A percentile compares a stretch with the other conserved stretches of the same genome.
Evolutionary conservation across 2,797 vertebrate species (phyloP).

Genomic region (Myiothlypis coronata): DNA sequence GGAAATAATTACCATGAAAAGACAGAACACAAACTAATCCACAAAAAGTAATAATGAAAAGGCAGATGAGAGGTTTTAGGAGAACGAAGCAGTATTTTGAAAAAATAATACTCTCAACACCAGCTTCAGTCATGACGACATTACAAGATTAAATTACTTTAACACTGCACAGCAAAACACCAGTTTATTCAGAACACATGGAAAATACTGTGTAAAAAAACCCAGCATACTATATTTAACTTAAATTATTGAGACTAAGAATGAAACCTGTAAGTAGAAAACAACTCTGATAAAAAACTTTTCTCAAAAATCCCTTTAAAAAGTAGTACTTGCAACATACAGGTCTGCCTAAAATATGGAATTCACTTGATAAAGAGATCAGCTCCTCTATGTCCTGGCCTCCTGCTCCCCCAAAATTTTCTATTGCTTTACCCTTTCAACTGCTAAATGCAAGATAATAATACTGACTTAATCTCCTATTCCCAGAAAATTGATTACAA

Average conservation of each 20-base stretch:
- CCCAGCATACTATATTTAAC: background rate
- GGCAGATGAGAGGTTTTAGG: background rate
- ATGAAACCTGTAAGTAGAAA: background rate
- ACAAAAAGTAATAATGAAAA: background rate
- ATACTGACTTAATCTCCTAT: background rate
- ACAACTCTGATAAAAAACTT: background rate
- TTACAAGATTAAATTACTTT: background rate
- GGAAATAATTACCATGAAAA: background rate
- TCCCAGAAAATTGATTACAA: background rate
- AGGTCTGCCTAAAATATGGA: background rate
- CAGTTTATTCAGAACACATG: background rate
- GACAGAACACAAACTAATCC: background rate
- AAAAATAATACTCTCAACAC: background rate
- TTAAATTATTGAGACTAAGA: background rate
- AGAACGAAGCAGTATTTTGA: background rate
- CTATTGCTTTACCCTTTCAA: background rate
- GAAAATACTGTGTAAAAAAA: background rate
- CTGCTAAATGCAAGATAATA: background rate
- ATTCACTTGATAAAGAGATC: background rate
- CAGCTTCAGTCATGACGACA: background rate
- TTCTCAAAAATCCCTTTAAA: background rate
- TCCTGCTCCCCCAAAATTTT: background rate
- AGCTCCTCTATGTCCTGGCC: background rate
- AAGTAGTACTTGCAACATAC: background rate
- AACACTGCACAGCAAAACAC: background rate